Conservation (phyloP, 2,888 invertebrate species). For the Ophion ventricosus region DNA sequence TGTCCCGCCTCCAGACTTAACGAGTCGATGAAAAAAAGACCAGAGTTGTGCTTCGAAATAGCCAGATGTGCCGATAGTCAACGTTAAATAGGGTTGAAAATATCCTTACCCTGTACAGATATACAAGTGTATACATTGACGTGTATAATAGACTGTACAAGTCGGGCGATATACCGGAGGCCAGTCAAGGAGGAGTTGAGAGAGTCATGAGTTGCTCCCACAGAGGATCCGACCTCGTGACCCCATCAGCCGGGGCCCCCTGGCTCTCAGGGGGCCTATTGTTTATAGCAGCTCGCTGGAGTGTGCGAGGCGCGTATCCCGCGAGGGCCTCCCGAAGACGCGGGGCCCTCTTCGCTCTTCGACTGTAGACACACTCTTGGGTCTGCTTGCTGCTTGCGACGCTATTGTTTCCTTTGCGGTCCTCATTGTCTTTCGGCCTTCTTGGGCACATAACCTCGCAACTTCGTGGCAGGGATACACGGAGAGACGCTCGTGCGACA, state of each 20-base stretch:
- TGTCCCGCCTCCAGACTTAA: background rate
- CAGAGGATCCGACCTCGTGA: conserved; percentile 80
- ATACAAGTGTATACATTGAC: conserved; percentile 26
- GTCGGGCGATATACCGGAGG: conserved; percentile 46
- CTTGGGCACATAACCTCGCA: conserved; percentile 16
- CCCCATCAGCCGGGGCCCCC: conserved; percentile 79
- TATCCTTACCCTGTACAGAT: background rate
- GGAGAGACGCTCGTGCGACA: conserved; percentile 35
- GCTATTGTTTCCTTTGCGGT: conserved; percentile 74
- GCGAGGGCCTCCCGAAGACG: conserved; percentile 62
- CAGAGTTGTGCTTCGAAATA: background rate
- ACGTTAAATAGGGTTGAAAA: background rate
- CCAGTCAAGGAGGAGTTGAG: conserved; percentile 76
- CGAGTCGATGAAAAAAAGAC: background rate
- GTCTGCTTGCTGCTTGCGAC: conserved; percentile 42
- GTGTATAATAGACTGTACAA: conserved; percentile 31
- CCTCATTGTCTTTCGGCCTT: conserved; percentile 75
- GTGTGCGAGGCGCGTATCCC: conserved; percentile 75
- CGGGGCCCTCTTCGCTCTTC: conserved; percentile 37
- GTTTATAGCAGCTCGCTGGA: conserved; percentile 75
- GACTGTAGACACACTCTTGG: conserved; percentile 1
- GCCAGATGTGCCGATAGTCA: background rate
- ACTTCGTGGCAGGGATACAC: conserved; percentile 48
- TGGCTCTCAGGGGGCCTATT: conserved; percentile 72
- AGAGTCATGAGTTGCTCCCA: conserved; percentile 81